A percentile compares a stretch with the other conserved stretches of the same genome.
Evolutionary conservation across 2,888 invertebrate genomes (phyloP).

Genomic region (Dyspetes luteomarginatus): DNA sequence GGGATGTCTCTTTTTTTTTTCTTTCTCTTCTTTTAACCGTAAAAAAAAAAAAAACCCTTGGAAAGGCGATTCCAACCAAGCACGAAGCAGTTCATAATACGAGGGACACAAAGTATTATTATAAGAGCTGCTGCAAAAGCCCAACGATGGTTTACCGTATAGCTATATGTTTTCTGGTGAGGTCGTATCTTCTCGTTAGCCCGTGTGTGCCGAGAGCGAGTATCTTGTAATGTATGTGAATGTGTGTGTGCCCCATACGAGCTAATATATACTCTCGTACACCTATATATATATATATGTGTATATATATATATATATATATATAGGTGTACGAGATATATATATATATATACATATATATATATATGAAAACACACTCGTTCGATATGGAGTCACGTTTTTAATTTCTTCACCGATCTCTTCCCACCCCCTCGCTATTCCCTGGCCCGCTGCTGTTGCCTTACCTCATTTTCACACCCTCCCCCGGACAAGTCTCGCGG

Average conservation of each 20-base stretch:
- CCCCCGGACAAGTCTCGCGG: constrained; percentile 57
- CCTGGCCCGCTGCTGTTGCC: constrained; percentile 56
- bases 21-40: constrained; percentile 23
- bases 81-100: constrained; percentile 56
- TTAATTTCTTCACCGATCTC: constrained; percentile 78
- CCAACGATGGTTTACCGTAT: constrained; percentile 53
- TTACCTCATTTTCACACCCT: constrained; percentile 80
- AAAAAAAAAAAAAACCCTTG: constrained; percentile 1
- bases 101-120: constrained; percentile 57
- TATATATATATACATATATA: constrained; percentile 5
- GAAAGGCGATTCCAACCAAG: constrained; percentile 29
- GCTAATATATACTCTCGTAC: constrained; percentile 42
- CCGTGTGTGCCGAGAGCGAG: constrained; percentile 69
- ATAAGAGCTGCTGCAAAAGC: constrained; percentile 52
- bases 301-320: constrained; percentile 5
- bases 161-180: constrained; percentile 61
- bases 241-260: constrained; percentile 16
- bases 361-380: constrained; percentile 63
- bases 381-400: constrained; percentile 80
- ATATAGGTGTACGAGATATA: constrained; percentile 72
- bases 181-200: constrained; percentile 82
- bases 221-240: constrained; percentile 29
- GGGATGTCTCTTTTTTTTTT: constrained; percentile 24
- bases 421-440: constrained; percentile 17
- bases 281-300: neutral